Conservation (phyloP, 1,140 invertebrate species). For the Neomicropteryx cornuta region DNA sequence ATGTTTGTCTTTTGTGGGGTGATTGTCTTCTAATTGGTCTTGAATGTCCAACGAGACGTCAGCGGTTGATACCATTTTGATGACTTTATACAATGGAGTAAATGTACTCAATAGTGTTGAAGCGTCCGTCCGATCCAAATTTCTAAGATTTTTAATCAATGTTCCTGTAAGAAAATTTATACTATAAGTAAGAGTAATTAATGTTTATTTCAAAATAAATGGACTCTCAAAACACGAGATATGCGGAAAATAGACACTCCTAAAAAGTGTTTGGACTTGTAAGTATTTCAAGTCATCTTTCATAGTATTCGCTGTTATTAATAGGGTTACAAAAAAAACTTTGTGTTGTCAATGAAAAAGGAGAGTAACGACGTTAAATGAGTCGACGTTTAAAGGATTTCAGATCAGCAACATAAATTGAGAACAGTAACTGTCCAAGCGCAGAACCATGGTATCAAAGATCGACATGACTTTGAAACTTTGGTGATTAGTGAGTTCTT, state of each 20-base stretch:
- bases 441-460: too few relatives aligned
- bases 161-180: slow-evolving; percentile 8
- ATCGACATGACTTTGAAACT: too few relatives aligned
- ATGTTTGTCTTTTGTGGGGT: slow-evolving; percentile 6
- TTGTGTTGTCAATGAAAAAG: slow-evolving; percentile 25
- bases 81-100: slow-evolving; percentile 8
- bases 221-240: neutral
- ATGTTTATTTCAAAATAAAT: neutral
- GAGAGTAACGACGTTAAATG: too few relatives aligned
- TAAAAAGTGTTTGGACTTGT: neutral
- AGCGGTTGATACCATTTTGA: slow-evolving; percentile 6
- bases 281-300: too few relatives aligned
- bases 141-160: slow-evolving; percentile 10
- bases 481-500: too few relatives aligned
- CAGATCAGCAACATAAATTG: too few relatives aligned
- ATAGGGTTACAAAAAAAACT: slow-evolving; percentile 21
- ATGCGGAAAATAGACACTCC: neutral
- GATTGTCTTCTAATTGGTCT: slow-evolving; percentile 4
- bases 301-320: too few relatives aligned
- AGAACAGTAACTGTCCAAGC: too few relatives aligned
- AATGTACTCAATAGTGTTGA: slow-evolving; percentile 8
- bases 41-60: slow-evolving; percentile 6
- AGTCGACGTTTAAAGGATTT: too few relatives aligned
- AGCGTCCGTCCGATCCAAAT: slow-evolving; percentile 11
- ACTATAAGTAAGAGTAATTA: neutral